phyloP scores from a whole-genome alignment of 2,797 vertebrate genomes.

The Spizella passerina region DNA sequence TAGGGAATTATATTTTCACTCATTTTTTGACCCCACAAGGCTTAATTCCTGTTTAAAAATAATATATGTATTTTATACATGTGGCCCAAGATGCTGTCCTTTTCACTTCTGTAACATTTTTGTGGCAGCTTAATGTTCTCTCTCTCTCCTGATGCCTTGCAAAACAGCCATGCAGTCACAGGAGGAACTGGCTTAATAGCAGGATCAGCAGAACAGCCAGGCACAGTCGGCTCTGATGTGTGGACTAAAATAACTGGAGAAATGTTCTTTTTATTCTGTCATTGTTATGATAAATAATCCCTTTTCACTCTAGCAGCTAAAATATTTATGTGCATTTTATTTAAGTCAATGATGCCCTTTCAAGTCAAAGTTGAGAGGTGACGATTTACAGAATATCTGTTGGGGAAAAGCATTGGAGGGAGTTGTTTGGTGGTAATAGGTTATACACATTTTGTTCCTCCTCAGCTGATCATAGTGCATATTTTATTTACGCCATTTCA shows the following conservation, averaged over 20 bases:
- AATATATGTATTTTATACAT: background rate
- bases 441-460: background rate
- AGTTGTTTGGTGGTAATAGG: conserved; percentile 13
- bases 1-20: background rate
- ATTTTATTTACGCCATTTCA: conserved; percentile 28
- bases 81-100: background rate
- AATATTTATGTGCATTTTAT: conserved; percentile 64
- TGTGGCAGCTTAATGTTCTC: background rate
- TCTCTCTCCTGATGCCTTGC: background rate
- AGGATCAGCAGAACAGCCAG: conserved; percentile 40
- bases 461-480: conserved; percentile 14
- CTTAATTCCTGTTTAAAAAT: background rate
- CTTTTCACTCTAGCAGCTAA: conserved; percentile 18
- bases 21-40: background rate
- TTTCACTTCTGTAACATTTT: background rate
- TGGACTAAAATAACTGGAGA: conserved; percentile 24
- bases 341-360: conserved; percentile 47
- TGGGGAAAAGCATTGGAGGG: background rate
- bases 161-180: background rate
- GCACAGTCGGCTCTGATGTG: conserved; percentile 5
- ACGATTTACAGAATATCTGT: conserved; percentile 28
- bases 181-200: conserved; percentile 38
- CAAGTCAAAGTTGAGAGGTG: conserved; percentile 48
- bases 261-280: conserved; percentile 25
- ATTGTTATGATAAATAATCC: conserved; percentile 45